Evolutionary conservation across 1,140 invertebrate genomes (phyloP), one percentile per base, ranked within the genome.

Genomic region (Papilio polyxenes): DNA sequence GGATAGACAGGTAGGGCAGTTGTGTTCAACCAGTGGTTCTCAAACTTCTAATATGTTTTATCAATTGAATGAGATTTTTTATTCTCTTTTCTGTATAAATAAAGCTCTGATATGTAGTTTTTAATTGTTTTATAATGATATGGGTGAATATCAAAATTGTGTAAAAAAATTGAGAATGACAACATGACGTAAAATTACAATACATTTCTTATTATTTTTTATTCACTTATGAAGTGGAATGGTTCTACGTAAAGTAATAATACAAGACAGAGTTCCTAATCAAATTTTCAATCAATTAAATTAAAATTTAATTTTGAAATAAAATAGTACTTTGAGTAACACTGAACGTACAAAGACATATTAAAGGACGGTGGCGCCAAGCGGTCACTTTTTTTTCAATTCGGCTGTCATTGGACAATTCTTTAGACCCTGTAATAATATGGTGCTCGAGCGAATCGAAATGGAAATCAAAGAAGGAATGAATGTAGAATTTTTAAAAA

Each of bases 321-420:
- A 79, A 82, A 81, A 44, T 15, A 79, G 81, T 80, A 86, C 51
- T 87, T 93, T 92, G 91, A 86, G 86, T 85, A 69, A 77, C 87
- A 48, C 85, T 83, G 88, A 37, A 59, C 59, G 15, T 62, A 11
- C 65, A 88, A 44, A 90, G 87, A 87, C 87, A 91, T 80, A 81
- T 62, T 74, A 83, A 81, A 51, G 78, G 82, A 81, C 79, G 75
- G 74, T 85, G 91, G 91, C 92, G 92, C 91, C 91, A 90, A 86
- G 82, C 86, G 78, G 85, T 82, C 83, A 84, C 75, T 90, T 89
- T 90, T 92, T 91, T 85, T 65, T 81, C 82, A 85, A 83, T 85
- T 83, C 83, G 85, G 85, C 89, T 90, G 89, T 90, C 88, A 88
- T 90, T 89, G 87, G 89, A 90, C 89, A 90, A 88, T 88, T 86